These are phyloP conservation scores for Brevimyrus niger DNA, from an alignment of 2,113 vertebrate species.

Conservation along the genomic window DNA sequence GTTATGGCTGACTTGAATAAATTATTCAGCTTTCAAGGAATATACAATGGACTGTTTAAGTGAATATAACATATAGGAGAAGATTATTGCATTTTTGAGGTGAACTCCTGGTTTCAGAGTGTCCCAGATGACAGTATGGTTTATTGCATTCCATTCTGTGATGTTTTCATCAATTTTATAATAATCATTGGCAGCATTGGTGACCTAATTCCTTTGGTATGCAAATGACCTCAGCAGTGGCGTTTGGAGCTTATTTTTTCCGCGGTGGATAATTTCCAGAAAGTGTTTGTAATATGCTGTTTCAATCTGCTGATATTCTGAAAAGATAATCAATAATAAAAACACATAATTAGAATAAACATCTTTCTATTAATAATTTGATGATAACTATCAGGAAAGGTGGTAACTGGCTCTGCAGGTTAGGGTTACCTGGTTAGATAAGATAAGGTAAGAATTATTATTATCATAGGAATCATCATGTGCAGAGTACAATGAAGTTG, in stretches of 20 bases:
- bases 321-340: background rate
- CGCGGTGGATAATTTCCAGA: background rate
- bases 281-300: background rate
- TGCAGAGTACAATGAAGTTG: too few relatives aligned
- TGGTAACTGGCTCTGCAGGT: background rate
- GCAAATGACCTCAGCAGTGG: background rate
- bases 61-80: background rate
- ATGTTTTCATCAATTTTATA: background rate
- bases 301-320: background rate
- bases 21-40: background rate
- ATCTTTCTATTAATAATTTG: background rate
- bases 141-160: background rate
- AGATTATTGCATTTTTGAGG: background rate
- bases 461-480: too few relatives aligned
- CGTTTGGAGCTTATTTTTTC: background rate
- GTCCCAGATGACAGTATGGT: background rate
- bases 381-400: background rate
- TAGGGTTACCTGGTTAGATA: background rate
- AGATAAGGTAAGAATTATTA: background rate
- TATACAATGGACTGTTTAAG: background rate
- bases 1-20: background rate
- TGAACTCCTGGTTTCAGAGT: background rate
- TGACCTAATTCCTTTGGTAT: conserved; percentile 4
- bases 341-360: background rate
- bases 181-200: background rate